Base-by-base conservation (phyloP, 2,888 invertebrate species). In the Loripinus fragilis region DNA sequence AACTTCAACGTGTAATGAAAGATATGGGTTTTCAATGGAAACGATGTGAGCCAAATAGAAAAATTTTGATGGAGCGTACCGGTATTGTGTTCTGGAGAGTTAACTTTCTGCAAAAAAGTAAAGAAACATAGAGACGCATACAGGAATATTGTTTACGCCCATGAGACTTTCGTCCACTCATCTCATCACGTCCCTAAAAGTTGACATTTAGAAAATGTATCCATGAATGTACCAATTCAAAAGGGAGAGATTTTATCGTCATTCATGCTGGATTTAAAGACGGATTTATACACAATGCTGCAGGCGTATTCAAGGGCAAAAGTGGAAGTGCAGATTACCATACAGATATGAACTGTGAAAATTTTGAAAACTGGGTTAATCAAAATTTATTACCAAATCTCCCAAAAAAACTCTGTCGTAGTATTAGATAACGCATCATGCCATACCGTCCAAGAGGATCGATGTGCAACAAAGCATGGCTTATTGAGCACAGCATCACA, bases 381-480 rank as follows among this genome's bases (percentile, higher is more conserved):
- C 60, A 74, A 15, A 68, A 60, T 10, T 48, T 69, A 15, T 45
- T 74, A 2, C 71, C 71, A 35, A 71, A 71, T 23, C 23, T 71
- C 2, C 55, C 55, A n/a, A 12, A 52, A 28, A 55, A 33, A n/a
- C 33, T 50, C 17, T n/a, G 68, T 68, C 8, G 10, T 74, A 2
- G 60, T 69, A 0, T 17, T 74, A 20, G 74, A 74, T 23, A 74
- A 74, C 25, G 68, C 74, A 5, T 28, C 60, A 0, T 74, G 60
- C 23, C 74, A 74, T 64, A 74, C 55, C n/a, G 33, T 69, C 8
- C 74, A 74, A 42, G 33, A 38, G 7, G 74, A 74, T 23, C 30
- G 23, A 45, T 69, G 68, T 42, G 60, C 69, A 20, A 42, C 20
- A 64, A 30, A 17, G 41, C 5, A 2, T 66, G 41, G 38, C 33